These are phyloP conservation scores for Centropus bengalensis DNA, from an alignment of 2,113 vertebrate species.

Conservation along the genomic window DNA sequence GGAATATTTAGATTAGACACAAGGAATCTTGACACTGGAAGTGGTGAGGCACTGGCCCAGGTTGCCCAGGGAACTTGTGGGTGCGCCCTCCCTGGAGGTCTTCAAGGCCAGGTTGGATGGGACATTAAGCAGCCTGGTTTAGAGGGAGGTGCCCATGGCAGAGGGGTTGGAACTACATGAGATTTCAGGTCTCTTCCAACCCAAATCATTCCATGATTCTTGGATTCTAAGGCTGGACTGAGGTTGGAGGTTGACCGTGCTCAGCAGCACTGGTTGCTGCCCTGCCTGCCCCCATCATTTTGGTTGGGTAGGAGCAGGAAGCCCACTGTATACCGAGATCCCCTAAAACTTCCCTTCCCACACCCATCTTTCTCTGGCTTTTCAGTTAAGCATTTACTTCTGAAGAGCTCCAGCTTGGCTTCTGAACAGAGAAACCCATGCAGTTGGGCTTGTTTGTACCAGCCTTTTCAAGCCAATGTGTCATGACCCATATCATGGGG, in stretches of 20 bases:
- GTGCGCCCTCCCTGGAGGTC: no score
- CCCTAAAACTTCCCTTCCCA: not conserved
- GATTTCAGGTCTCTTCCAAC: no score
- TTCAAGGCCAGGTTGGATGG: no score
- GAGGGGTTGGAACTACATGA: no score
- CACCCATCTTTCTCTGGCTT: not conserved
- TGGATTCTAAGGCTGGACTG: no score
- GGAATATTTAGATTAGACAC: no score
- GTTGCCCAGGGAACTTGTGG: no score
- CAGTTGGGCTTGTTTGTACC: rapidly evolving
- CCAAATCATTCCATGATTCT: no score
- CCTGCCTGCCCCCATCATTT: not conserved
- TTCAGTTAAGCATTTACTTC: not conserved
- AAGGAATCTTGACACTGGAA: no score
- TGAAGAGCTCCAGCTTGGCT: not conserved
- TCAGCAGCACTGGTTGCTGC: not conserved
- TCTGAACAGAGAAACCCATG: not conserved
- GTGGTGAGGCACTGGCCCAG: no score
- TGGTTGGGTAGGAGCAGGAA: not conserved
- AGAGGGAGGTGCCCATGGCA: no score
- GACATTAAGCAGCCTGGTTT: no score
- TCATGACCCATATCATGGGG: not conserved
- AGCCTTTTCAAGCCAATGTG: not conserved
- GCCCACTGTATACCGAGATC: not conserved
- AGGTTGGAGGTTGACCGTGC: not conserved